These are phyloP conservation scores for Pachyrhynchus sulphureomaculatus DNA, from an alignment of 1,140 invertebrate genomes.

Conservation along the genomic window DNA sequence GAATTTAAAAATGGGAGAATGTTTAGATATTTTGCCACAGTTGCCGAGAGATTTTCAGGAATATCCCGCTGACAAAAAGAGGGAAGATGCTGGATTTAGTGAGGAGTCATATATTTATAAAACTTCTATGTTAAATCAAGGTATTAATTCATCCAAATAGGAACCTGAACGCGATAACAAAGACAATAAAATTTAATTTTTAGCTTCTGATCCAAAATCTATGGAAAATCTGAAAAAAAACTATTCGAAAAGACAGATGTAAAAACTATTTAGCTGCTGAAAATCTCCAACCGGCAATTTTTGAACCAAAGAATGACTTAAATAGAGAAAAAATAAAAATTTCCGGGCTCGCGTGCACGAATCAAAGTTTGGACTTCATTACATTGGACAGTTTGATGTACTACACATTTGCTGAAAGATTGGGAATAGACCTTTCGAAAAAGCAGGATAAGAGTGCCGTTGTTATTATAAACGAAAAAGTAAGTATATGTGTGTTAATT, in stretches of 20 bases:
- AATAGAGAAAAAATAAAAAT: conserved; percentile 12
- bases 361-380: conserved; percentile 67
- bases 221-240: conserved; percentile 55
- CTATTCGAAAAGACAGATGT: conserved; percentile 49
- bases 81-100: neutral
- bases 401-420: conserved; percentile 69
- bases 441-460: conserved; percentile 65
- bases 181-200: neutral
- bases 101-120: neutral
- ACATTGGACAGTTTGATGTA: conserved; percentile 71
- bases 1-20: conserved; percentile 8
- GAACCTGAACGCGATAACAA: too few species aligned
- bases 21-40: conserved; percentile 6
- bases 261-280: conserved; percentile 52
- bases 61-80: neutral
- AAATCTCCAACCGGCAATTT: conserved; percentile 44
- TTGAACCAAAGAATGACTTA: conserved; percentile 15
- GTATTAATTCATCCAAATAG: neutral
- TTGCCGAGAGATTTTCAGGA: neutral
- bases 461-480: conserved; percentile 72
- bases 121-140: conserved; percentile 10
- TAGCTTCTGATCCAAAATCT: conserved; percentile 54
- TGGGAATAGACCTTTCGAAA: conserved; percentile 67
- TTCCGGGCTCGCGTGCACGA: conserved; percentile 55
- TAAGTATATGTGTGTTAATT: conserved; percentile 48